A percentile compares a stretch with the other conserved stretches of the same genome.
Evolutionary conservation across 1,140 invertebrate genomes (phyloP).

Genomic region (Heliconius hewitsoni): DNA sequence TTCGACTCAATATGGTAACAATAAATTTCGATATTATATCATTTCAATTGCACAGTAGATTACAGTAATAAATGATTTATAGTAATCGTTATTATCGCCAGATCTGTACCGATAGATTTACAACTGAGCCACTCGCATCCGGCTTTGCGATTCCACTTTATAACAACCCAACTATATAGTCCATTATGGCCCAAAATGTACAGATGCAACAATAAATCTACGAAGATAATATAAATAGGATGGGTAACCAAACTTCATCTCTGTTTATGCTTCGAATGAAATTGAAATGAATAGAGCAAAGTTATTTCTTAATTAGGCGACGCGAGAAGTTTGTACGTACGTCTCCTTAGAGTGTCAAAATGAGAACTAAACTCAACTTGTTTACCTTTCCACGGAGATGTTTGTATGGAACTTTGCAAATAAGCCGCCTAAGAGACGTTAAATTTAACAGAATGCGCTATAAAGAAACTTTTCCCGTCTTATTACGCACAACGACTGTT

Average conservation of each 20-base stretch:
- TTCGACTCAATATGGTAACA: background rate
- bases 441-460: conserved; percentile 59
- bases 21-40: conserved; percentile 7
- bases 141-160: background rate
- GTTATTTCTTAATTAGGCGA: conserved; percentile 73
- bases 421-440: conserved; percentile 52
- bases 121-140: conserved; percentile 11
- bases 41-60: conserved; percentile 12
- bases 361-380: conserved; percentile 70
- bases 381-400: conserved; percentile 67
- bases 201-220: conserved; percentile 37
- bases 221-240: conserved; percentile 26
- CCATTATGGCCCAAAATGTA: conserved; percentile 16
- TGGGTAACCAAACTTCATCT: conserved; percentile 49
- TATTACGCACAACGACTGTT: conserved; percentile 17
- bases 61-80: conserved; percentile 35
- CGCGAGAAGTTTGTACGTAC: conserved; percentile 62
- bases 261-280: conserved; percentile 58
- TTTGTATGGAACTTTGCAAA: conserved; percentile 70
- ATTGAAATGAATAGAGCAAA: conserved; percentile 71
- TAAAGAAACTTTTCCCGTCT: conserved; percentile 51
- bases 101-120: conserved; percentile 23
- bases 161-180: background rate
- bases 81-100: conserved; percentile 30
- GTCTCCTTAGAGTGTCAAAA: conserved; percentile 71